phyloP scores from a whole-genome alignment of 1,140 invertebrate species.

The Ceratina australensis region DNA sequence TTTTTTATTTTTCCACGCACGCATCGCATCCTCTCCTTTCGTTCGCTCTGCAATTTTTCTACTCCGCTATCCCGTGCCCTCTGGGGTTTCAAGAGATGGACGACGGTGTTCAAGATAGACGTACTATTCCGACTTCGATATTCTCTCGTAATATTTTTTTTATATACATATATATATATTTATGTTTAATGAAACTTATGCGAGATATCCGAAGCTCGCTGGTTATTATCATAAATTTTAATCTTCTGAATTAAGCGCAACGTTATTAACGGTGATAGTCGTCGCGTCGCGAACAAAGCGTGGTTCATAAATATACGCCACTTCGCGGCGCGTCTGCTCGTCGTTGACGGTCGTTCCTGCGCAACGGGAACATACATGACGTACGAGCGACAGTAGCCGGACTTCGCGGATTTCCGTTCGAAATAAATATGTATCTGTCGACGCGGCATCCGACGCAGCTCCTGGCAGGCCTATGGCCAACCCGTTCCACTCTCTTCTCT shows the following conservation, averaged over 20 bases:
- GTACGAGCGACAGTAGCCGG: constrained; percentile 57
- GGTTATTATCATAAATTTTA: neutral
- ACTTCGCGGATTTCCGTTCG: constrained; percentile 61
- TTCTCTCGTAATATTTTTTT: too few species aligned
- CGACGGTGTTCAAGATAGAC: neutral
- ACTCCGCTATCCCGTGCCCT: neutral
- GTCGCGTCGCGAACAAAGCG: too few species aligned
- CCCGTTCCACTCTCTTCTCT: neutral
- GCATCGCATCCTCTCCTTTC: neutral
- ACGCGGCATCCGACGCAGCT: constrained; percentile 43
- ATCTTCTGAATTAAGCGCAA: neutral
- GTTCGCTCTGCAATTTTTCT: neutral
- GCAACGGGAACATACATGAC: constrained; percentile 45
- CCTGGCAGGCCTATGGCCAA: constrained; percentile 17
- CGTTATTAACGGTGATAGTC: constrained; percentile 11
- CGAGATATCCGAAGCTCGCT: too few species aligned
- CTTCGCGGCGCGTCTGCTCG: constrained; percentile 19
- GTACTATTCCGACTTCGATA: too few species aligned
- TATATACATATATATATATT: too few species aligned
- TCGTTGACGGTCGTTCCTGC: constrained; percentile 24
- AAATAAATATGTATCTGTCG: constrained; percentile 63
- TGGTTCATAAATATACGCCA: constrained; percentile 35
- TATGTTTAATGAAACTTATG: too few species aligned
- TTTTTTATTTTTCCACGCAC: neutral
- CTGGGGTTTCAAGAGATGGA: neutral